Evolutionary conservation across 2,888 invertebrate genomes (phyloP).

Genomic region (Nysson spinosus): DNA sequence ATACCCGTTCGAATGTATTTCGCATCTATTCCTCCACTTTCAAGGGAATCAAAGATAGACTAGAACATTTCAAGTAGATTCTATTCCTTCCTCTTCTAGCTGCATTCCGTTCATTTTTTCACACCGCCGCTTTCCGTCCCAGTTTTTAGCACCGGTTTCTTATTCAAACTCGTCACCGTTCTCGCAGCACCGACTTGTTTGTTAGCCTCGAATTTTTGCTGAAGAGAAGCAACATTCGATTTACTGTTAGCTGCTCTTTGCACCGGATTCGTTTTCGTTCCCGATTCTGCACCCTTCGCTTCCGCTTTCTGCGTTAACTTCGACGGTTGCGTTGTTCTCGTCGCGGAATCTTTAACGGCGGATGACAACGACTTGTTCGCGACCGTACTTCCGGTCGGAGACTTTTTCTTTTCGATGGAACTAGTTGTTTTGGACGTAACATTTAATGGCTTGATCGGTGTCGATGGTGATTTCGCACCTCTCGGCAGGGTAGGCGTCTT

Average conservation of each 20-base stretch:
- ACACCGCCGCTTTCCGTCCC: conserved; percentile 41
- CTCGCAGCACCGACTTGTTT: conserved; percentile 53
- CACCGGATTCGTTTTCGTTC: conserved; percentile 49
- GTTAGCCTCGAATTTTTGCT: conserved; percentile 87
- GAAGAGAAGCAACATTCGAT: conserved; percentile 87
- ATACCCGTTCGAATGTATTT: not conserved
- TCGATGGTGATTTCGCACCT: conserved; percentile 67
- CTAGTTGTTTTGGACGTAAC: conserved; percentile 78
- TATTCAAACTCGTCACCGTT: conserved; percentile 52
- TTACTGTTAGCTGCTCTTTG: conserved; percentile 78
- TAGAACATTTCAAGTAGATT: conserved; percentile 49
- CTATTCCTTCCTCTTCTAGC: not conserved
- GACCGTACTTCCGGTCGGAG: conserved; percentile 52
- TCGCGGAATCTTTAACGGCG: conserved; percentile 31
- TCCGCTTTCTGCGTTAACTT: conserved; percentile 38
- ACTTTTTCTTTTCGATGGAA: conserved; percentile 68
- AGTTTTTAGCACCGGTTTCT: conserved; percentile 52
- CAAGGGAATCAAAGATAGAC: conserved; percentile 43
- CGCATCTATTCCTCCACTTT: not conserved
- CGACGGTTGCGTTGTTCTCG: conserved; percentile 25
- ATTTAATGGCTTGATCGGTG: conserved; percentile 78
- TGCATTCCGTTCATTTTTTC: conserved; percentile 51
- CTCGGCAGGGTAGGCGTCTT: conserved; percentile 76
- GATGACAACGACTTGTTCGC: conserved; percentile 48
- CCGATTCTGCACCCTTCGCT: conserved; percentile 16